phyloP scores from a whole-genome alignment of 2,888 invertebrate species.

The Macrosoma leucophasiata region DNA sequence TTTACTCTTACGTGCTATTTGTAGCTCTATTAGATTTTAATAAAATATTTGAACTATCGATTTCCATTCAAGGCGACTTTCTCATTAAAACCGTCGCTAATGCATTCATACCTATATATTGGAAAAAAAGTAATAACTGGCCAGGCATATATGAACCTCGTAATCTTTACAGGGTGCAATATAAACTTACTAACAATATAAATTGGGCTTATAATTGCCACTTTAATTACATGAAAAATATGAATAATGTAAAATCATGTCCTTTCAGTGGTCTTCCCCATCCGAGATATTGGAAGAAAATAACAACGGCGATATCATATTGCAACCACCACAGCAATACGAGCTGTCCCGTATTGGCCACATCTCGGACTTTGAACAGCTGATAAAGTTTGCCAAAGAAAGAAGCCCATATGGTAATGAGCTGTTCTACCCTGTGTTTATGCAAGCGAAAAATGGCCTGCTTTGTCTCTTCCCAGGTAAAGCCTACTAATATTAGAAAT shows the following conservation, averaged over 20 bases:
- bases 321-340: slow-evolving; percentile 87
- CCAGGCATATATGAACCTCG: too few species aligned
- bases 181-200: not conserved
- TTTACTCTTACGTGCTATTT: too few species aligned
- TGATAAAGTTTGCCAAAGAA: slow-evolving; percentile 75
- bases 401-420: slow-evolving; percentile 73
- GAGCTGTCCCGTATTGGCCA: slow-evolving; percentile 80
- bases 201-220: not conserved
- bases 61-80: too few species aligned
- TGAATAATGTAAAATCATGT: not conserved
- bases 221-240: not conserved
- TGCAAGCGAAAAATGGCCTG: slow-evolving; percentile 75
- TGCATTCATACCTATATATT: too few species aligned
- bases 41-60: too few species aligned
- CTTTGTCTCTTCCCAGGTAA: slow-evolving; percentile 78
- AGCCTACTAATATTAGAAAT: not conserved
- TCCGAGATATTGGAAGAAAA: slow-evolving; percentile 59
- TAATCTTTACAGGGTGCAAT: too few species aligned
- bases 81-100: too few species aligned
- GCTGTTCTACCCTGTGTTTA: slow-evolving; percentile 68
- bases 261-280: slow-evolving; percentile 80
- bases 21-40: too few species aligned
- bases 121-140: too few species aligned
- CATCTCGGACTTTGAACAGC: slow-evolving; percentile 70
- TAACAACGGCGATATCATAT: slow-evolving; percentile 46